Base-by-base conservation (phyloP, 2,888 invertebrate genomes). In the Julus scanicus region DNA sequence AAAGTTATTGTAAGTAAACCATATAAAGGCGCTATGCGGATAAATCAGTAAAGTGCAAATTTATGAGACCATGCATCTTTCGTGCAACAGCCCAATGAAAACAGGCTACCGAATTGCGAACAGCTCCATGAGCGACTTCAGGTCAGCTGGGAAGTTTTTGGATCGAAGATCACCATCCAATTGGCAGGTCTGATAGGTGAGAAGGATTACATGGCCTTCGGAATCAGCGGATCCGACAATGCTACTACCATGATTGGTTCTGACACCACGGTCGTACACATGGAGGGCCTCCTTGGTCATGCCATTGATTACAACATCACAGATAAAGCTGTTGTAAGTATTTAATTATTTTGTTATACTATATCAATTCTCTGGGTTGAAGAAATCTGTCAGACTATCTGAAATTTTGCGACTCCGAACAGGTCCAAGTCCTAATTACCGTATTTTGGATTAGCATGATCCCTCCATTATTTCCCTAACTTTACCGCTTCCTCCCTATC, bases 81-180 rank as follows among this genome's bases (percentile, higher is more conserved):
- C 37, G 20, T 29, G 11, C 15, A 86, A 49, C 80, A 91, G 90
- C 89, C 90, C 44, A 88, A 89, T 39, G 90, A 95, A 91, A 94
- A 95, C 89, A 93, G 94, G 86, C 92, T 97, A 89, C 97, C 97
- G 86, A 96, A 96, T 92, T 98, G 98, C 91, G 93, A 95, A 86
- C 97, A 97, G 92, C 93, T 98, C 88, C 97, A 98, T 92, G 95
- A 95, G 92, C 94, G 96, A 91, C 93, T 95, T 90, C 96, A 97
- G 93, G 94, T 97, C 1, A 95, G 96, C 13, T 98, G 97, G 97
- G 97, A 97, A 92, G 95, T 97, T 44, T 97, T 97, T 92, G 97
- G 97, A 0, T 96, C 96, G 39, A 95, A 95, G 92, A 95, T 98
- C 90, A 97, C 97, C 11, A 94, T 97, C 88, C 95, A 97, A 92